Evolutionary conservation across 1,140 invertebrate species (phyloP).

Genomic region (Megalopta genalis): DNA sequence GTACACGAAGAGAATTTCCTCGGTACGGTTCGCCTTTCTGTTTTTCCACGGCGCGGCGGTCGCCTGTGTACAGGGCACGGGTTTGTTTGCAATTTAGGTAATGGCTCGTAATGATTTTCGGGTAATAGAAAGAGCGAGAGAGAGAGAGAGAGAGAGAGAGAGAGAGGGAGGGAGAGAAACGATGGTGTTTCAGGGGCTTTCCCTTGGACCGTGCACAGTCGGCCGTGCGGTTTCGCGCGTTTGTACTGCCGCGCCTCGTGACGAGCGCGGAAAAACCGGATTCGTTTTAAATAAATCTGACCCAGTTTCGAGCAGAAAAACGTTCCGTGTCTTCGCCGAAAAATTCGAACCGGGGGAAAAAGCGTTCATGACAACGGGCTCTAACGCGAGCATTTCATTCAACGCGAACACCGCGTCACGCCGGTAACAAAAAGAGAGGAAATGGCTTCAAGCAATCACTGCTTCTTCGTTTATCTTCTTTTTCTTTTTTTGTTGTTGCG

Average conservation of each 20-base stretch:
- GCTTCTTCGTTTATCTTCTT: neutral
- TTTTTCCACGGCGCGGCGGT: neutral
- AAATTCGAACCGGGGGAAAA: constrained; percentile 11
- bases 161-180: no score
- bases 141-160: no score
- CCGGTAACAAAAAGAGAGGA: neutral
- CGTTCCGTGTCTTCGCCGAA: neutral
- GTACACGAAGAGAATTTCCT: constrained; percentile 10
- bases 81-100: neutral
- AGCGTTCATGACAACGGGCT: neutral
- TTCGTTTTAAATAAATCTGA: constrained; percentile 25
- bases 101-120: neutral
- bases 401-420: neutral
- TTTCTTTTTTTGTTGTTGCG: neutral
- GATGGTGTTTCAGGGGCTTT: neutral
- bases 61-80: neutral
- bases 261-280: neutral
- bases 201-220: neutral
- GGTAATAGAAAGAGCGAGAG: neutral
- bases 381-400: neutral
- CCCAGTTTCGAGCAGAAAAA: constrained; percentile 1
- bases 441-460: neutral
- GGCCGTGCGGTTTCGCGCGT: neutral
- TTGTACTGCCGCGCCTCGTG: neutral
- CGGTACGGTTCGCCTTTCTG: neutral